A percentile compares a stretch with the other conserved stretches of the same genome.
phyloP scores from a whole-genome alignment of 2,113 vertebrate species.

The Columba janthina region DNA sequence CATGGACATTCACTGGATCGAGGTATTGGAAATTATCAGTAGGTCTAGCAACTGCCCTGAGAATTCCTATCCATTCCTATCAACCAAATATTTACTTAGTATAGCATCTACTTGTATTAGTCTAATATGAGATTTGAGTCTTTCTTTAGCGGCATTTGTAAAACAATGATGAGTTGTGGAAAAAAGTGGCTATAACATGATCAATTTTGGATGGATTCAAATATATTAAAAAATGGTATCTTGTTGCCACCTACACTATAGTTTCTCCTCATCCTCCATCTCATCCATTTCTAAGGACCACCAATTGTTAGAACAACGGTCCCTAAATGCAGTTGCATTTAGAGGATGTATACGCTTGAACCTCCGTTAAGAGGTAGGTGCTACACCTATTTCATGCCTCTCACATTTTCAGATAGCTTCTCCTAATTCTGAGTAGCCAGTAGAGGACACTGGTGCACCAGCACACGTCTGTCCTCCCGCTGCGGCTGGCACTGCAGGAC shows the following conservation, averaged over 20 bases:
- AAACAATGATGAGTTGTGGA: not conserved
- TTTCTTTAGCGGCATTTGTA: not conserved
- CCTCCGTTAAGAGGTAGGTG: not conserved
- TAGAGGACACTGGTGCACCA: not conserved
- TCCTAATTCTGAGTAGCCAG: not conserved
- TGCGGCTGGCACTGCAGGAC: not conserved
- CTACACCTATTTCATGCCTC: not conserved
- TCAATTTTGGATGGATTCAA: not conserved
- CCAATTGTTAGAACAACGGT: not conserved
- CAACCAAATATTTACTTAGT: not conserved
- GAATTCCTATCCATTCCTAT: not conserved
- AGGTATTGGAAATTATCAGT: not conserved
- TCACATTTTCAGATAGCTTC: not conserved
- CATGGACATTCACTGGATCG: not conserved
- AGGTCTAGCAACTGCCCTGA: not conserved
- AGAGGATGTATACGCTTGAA: not conserved
- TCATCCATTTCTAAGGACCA: not conserved
- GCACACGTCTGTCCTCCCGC: not conserved
- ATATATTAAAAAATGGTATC: not conserved
- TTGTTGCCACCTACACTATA: constrained; percentile 1
- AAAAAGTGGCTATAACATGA: not conserved
- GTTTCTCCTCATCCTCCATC: not conserved
- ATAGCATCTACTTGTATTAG: not conserved
- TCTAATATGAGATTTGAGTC: not conserved
- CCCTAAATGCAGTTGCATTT: not conserved